A percentile compares a stretch with the other conserved stretches of the same genome.
phyloP scores from a whole-genome alignment of 2,888 invertebrate genomes.

The Norana najaformis region DNA sequence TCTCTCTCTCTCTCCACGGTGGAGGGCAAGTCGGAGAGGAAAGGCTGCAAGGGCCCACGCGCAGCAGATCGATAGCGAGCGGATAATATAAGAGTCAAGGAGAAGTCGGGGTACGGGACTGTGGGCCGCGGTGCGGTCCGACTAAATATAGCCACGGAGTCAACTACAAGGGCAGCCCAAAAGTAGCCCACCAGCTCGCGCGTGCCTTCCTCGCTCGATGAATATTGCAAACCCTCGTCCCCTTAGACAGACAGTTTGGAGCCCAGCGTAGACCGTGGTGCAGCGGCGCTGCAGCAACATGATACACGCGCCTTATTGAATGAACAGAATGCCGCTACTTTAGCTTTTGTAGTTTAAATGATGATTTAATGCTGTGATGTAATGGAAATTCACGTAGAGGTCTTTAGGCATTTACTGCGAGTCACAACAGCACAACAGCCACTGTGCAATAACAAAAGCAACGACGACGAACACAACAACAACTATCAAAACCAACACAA shows the following conservation, averaged over 20 bases:
- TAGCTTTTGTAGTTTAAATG: neutral
- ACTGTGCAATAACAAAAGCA: neutral
- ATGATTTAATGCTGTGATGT: neutral
- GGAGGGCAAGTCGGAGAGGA: neutral
- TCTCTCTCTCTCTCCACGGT: neutral
- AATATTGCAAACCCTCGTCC: neutral
- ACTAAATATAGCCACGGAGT: neutral
- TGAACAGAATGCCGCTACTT: neutral
- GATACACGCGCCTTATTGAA: neutral
- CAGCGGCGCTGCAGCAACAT: neutral
- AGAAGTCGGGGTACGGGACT: neutral
- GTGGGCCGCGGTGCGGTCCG: neutral
- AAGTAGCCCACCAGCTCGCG: constrained; percentile 5
- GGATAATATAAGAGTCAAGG: neutral
- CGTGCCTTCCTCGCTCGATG: neutral
- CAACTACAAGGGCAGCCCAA: constrained; percentile 13
- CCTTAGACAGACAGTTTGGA: neutral
- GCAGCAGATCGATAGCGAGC: neutral
- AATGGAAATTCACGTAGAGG: neutral
- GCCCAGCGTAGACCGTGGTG: neutral
- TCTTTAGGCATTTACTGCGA: neutral
- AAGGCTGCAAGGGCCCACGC: neutral
- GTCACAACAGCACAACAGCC: no score
- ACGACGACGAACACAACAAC: neutral
- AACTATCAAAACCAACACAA: neutral